A percentile compares a stretch with the other conserved stretches of the same genome.
These are phyloP conservation scores for Anguilla rostrata DNA, from an alignment of 2,113 vertebrate genomes.

Conservation along the genomic window DNA sequence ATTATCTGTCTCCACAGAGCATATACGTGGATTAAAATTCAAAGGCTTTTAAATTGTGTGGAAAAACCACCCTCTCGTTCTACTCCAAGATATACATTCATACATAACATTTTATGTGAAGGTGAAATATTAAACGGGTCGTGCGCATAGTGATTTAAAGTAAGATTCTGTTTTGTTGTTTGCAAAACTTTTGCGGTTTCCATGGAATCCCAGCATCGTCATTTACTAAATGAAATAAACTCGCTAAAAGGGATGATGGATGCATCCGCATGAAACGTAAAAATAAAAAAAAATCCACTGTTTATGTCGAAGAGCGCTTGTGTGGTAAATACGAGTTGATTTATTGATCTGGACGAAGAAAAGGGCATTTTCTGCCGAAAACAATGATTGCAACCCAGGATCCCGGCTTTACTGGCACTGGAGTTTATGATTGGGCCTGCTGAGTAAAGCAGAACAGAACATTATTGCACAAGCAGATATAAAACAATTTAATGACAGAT, in stretches of 20 bases:
- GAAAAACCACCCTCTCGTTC: too few relatives aligned
- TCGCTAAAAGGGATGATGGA: neutral
- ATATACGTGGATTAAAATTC: neutral
- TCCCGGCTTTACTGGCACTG: constrained; percentile 26
- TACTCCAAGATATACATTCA: too few relatives aligned
- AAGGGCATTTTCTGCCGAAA: constrained; percentile 24
- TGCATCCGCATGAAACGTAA: neutral
- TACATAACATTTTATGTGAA: too few relatives aligned
- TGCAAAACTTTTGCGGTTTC: too few relatives aligned
- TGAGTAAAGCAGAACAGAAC: constrained; percentile 44
- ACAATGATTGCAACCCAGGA: constrained; percentile 33
- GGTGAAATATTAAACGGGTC: too few relatives aligned
- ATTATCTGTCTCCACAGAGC: neutral
- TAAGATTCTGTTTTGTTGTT: too few relatives aligned
- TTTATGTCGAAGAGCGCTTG: constrained; percentile 25
- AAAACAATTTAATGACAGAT: constrained; percentile 46
- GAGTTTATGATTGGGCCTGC: constrained; percentile 32
- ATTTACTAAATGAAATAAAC: neutral
- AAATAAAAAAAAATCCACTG: constrained; percentile 3
- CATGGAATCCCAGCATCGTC: neutral
- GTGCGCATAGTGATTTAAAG: too few relatives aligned
- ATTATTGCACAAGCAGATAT: constrained; percentile 51
- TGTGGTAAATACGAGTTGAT: constrained; percentile 31
- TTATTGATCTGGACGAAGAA: constrained; percentile 21
- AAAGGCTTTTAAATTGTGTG: neutral